phyloP scores from a whole-genome alignment of 2,113 vertebrate species.

The Rhipidura dahli region DNA sequence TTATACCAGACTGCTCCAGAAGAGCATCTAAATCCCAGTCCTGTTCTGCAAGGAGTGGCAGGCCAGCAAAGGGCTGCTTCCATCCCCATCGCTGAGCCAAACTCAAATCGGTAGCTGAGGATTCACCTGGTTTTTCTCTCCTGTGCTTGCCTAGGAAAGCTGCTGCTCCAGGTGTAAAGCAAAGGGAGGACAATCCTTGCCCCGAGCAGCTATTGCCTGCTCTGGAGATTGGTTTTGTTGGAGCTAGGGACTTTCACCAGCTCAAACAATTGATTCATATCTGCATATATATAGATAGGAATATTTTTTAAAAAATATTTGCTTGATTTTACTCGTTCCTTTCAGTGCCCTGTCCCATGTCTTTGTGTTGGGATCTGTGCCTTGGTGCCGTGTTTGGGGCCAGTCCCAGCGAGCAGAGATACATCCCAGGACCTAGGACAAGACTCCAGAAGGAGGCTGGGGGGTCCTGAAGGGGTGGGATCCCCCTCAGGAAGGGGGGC shows the following conservation, averaged over 20 bases:
- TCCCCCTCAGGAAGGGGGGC: not conserved
- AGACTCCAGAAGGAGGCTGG: not conserved
- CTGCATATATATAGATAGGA: not conserved
- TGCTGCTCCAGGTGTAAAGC: not conserved
- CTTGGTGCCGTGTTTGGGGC: not conserved
- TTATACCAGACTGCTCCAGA: not conserved
- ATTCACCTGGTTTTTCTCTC: not conserved
- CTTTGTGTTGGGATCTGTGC: not conserved
- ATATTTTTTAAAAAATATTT: not conserved
- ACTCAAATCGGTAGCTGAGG: not conserved
- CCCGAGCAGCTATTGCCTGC: not conserved
- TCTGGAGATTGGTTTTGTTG: not conserved
- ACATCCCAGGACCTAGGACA: not conserved
- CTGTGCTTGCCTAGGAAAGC: not conserved
- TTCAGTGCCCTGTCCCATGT: not conserved
- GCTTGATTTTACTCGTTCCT: not conserved
- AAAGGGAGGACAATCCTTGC: not conserved
- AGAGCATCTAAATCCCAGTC: not conserved
- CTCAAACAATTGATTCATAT: not conserved
- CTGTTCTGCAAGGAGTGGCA: fast-evolving
- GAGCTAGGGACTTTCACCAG: not conserved
- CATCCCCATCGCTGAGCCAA: fast-evolving
- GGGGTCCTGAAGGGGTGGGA: not conserved
- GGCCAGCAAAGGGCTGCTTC: not conserved
- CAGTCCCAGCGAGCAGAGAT: not conserved